A percentile compares a stretch with the other conserved stretches of the same genome.
Conservation (phyloP, 2,888 invertebrate genomes). For the Lasioglossum pauxillum region DNA sequence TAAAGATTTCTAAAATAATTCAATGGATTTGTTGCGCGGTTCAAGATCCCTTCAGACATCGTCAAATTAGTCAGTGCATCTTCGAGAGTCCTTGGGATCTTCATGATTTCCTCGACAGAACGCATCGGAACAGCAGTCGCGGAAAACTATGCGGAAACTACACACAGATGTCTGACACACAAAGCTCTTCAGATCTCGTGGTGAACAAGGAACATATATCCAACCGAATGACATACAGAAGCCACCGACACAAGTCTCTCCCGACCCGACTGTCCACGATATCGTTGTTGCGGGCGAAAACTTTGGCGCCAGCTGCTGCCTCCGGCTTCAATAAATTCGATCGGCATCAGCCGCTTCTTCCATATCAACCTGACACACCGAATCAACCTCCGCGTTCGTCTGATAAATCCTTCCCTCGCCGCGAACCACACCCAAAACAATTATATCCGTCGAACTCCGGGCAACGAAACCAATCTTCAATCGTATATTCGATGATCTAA, state of each 20-base stretch:
- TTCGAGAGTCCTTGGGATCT: background rate
- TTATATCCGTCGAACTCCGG: background rate
- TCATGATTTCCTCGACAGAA: background rate
- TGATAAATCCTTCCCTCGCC: background rate
- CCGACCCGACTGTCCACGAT: slow-evolving; percentile 17
- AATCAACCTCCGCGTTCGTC: background rate
- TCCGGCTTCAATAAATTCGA: slow-evolving; percentile 37
- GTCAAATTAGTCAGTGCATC: background rate
- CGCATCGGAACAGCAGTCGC: background rate
- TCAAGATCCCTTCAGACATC: background rate
- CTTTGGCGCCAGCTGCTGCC: slow-evolving; percentile 45
- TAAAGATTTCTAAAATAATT: background rate
- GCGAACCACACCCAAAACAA: background rate
- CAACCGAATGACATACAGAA: slow-evolving; percentile 23
- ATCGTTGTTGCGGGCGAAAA: slow-evolving; percentile 49
- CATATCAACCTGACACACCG: background rate
- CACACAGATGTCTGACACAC: background rate
- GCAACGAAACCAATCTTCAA: background rate
- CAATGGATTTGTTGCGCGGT: background rate
- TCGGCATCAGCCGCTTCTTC: background rate
- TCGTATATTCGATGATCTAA: background rate
- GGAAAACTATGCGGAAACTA: background rate
- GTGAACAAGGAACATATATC: slow-evolving; percentile 33
- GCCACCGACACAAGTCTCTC: slow-evolving; percentile 43
- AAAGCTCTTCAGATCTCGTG: slow-evolving; percentile 12